Base-by-base conservation (phyloP, 2,113 vertebrate genomes). In the Glaucidium brasilianum region DNA sequence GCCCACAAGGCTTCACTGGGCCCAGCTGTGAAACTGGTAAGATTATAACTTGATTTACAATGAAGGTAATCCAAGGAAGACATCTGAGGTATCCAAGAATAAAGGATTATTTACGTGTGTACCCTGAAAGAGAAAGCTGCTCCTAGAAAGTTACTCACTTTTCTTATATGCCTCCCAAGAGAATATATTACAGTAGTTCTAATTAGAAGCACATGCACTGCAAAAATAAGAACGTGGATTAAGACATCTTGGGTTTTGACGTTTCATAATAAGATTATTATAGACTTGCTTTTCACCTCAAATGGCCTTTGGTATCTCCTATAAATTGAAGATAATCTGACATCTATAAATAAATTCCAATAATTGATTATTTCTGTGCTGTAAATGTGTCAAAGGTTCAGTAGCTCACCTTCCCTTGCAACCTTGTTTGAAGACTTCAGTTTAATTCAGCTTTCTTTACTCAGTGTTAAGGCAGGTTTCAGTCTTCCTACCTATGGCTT, bases 1-100 rank as follows among this genome's bases (percentile, higher is more conserved):
- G 99, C 97, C 99, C 99, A 60, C 99, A 99, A 95, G 99, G 99
- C 84, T 99, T 99, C 96, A 99, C 99, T 4, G 99, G 99, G 29
- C 98, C 98, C 97, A 99, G 98, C 95, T 99, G 99, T 91, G 99
- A 99, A 97, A 99, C 98, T 86, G 99, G 99, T 99, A 98, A 98
- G 98, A 90, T 68, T 89, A 58, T 67, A 62, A 68, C 60, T 88
- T 81, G 35, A 59, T 97, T 96, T 91, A 79, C 4, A 1, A 56
- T 86, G 45, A 94, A 94, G 35, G 45, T 92, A 90, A 85, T 96
- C 92, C 88, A 93, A 82, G 4, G 12, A 76, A 43, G 68, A 67
- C 91, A 32, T 75, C 64, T 94, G 62, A 90, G 89, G 73, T 96
- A 94, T 87, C 74, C 78, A 94, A 77, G 86, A 97, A 85, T 59